Evolutionary conservation across 2,888 invertebrate genomes (phyloP).

Genomic region (Eueremaeus valkanovi): DNA sequence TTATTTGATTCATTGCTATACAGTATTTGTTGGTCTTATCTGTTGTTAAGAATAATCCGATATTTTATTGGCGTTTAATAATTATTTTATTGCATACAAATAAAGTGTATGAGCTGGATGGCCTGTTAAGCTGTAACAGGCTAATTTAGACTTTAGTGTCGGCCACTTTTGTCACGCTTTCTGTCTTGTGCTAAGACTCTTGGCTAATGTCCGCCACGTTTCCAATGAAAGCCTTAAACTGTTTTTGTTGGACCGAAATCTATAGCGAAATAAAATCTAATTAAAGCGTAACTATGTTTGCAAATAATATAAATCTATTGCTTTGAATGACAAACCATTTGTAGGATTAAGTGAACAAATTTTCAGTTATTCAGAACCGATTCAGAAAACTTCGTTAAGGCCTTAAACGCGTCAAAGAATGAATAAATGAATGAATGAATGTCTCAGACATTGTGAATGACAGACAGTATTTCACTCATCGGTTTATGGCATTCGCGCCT

Average conservation of each 20-base stretch:
- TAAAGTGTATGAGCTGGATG: neutral
- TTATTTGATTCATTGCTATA: neutral
- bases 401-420: no score
- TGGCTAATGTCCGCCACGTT: neutral
- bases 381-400: no score
- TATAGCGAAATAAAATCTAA: neutral
- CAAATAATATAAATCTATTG: constrained; percentile 6
- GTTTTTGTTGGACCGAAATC: constrained; percentile 4
- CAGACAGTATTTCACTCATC: constrained; percentile 10
- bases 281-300: constrained; percentile 7
- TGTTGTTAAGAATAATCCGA: no score
- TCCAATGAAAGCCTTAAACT: neutral
- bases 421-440: neutral
- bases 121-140: neutral
- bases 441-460: neutral
- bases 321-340: neutral
- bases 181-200: neutral
- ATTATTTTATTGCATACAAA: constrained; percentile 10
- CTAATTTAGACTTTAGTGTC: neutral
- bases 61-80: neutral
- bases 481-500: constrained; percentile 4
- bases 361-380: neutral
- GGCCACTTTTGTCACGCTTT: neutral
- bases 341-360: constrained; percentile 14
- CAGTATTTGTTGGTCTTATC: neutral